Evolutionary conservation across 2,113 vertebrate genomes (phyloP), one percentile per base, ranked within the genome.

Genomic region (Entelurus aequoreus): DNA sequence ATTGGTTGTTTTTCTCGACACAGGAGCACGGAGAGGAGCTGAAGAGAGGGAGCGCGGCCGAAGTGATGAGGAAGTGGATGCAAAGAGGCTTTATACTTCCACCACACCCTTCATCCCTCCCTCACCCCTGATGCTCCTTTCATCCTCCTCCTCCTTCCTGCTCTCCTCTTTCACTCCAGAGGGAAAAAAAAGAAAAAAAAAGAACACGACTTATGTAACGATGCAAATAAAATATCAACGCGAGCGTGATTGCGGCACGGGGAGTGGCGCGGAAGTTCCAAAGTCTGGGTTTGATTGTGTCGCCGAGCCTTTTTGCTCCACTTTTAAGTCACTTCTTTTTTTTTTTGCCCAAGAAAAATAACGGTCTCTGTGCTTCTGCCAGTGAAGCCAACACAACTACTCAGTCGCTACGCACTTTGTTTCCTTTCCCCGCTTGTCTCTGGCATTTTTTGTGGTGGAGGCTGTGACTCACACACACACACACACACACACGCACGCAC

Each of bases 41-140:
- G 1, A 5, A 59, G 61, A 44, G 55, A 51, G 6, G 42, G 44
- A 48, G 66, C 1, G 53, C 62, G 57, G 68, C 63, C 51, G 69
- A 2, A 68, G 65, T 78, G 74, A 71, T 49, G 75, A 6, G 56
- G 72, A 68, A 54, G 56, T 5, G 53, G 46, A 4, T 58, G 71
- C 60, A 59, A 54, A 16, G 14, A 54, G 71, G 68, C 47, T 86
- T 83, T 85, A 85, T 88, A 79, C 38, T 19, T 40, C 44, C 53
- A 74, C 77, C 82, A 72, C 84, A 79, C 81, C 79, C 83, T 62
- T 63, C 13, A 58, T 63, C 66, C 75, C 68, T 71, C 65, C 75
- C 70, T 68, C 63, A 37, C 38, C 16, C 28, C 10, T 12, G 13
- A 60, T 0, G 6, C 37, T 48, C 60, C 42, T 65, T 66, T 72